Base-by-base conservation (phyloP, 2,797 vertebrate species). In the Sphenodon punctatus region DNA sequence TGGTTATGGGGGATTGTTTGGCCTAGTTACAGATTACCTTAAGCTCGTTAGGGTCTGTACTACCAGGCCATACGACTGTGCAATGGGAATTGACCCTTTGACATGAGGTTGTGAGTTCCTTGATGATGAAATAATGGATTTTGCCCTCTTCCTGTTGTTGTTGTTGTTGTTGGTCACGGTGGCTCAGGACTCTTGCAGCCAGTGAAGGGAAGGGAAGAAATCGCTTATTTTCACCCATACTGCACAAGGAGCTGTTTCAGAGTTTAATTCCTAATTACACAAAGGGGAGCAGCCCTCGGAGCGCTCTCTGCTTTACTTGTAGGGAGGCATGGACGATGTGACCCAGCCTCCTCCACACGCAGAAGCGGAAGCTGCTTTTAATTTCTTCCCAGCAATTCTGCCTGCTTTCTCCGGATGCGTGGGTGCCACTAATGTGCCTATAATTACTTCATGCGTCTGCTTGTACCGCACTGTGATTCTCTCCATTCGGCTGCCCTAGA, bases 1-100 rank as follows among this genome's bases (percentile, higher is more conserved):
- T 22, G 27, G 14, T 13, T 4, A 2, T 51, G 46, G 22, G 23
- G 15, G 19, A 27, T 42, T 22, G 14, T 2, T 48, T 56, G 20
- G 5, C 4, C 22, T 43, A 1, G 30, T 12, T 41, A 5, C 0
- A 12, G 42, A 12, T 32, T 19, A 0, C 15, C 1, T n/a, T n/a
- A n/a, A n/a, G n/a, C n/a, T n/a, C n/a, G n/a, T n/a, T n/a, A n/a
- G n/a, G n/a, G n/a, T 5, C 22, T 27, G 17, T 38, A 2, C 13
- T 34, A 46, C 15, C 17, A 6, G 30, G 15, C 14, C 22, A 17
- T 42, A n/a, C 60, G 20, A 2, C 20, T 23, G 1, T 10, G 30
- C 17, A 14, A 32, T 19, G 38, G 5, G 38, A 16, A 3, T 0
- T 1, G 5, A 8, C 32, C 17, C 7, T 25, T 22, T 12, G 56